Percentiles rank a stretch among this genome's conserved stretches.
phyloP scores from a whole-genome alignment of 2,113 vertebrate genomes.

The Nothoprocta perdicaria region DNA sequence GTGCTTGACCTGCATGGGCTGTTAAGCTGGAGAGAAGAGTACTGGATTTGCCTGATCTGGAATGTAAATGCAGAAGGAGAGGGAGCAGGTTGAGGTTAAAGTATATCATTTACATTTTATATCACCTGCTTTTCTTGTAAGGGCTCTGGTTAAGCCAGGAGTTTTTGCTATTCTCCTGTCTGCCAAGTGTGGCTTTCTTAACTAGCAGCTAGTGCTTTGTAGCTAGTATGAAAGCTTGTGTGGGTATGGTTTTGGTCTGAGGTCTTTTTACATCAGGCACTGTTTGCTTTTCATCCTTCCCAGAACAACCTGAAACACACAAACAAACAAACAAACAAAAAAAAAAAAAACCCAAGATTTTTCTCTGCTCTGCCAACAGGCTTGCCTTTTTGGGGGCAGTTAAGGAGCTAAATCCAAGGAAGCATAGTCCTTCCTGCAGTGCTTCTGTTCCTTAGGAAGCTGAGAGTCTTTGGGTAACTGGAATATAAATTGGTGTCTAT shows the following conservation, averaged over 20 bases:
- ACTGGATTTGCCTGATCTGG: not conserved
- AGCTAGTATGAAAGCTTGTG: not conserved
- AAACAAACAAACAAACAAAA: too few species aligned
- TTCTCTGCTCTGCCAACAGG: not conserved
- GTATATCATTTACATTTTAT: not conserved
- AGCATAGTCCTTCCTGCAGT: not conserved
- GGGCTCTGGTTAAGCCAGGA: not conserved
- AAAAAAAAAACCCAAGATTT: not conserved
- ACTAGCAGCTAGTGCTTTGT: not conserved
- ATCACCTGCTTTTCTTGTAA: constrained; percentile 4
- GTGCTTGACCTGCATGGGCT: not conserved
- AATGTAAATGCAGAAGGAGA: not conserved
- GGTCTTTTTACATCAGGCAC: not conserved
- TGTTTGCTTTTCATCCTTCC: not conserved
- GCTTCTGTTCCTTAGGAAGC: not conserved
- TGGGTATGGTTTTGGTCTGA: not conserved
- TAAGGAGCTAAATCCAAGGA: not conserved
- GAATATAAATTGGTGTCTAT: accelerated
- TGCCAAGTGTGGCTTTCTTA: not conserved
- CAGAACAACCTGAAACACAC: not conserved
- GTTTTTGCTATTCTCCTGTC: not conserved
- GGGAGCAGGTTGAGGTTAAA: not conserved
- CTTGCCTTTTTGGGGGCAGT: not conserved
- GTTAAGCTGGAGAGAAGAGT: not conserved
- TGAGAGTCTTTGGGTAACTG: not conserved